Evolutionary conservation across 2,888 invertebrate species (phyloP), one percentile per base, ranked within the genome.

Genomic region (Orchestes rusci): DNA sequence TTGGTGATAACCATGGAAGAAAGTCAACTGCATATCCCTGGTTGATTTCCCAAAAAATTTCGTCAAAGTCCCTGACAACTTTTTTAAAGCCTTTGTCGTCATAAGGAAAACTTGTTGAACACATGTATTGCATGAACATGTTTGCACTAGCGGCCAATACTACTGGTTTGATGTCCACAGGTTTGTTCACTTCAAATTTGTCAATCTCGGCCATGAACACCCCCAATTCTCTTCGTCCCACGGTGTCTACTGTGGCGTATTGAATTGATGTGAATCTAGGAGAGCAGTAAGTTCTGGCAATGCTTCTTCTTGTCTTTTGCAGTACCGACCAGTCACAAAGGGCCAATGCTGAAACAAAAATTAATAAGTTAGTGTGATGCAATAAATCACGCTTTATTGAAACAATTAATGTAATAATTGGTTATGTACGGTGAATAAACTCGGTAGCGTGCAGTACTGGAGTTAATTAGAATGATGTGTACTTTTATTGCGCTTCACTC

Each of bases 11-110:
- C 82, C 85, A 88, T 0, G 91, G 91, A 16, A 92, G 60, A 59
- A 91, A 91, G 59, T 92, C 92, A 0, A 90, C 77, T 0, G 87
- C 84, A 63, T 88, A 89, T 0, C 89, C 89, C 58, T 88, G 87
- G 64, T 91, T 92, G 51, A 92, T 89, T 61, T 91, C 90, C 83
- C 86, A 89, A 70, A 92, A 92, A 38, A 92, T 88, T 56, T 85
- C 82, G 57, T 91, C 91, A 63, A 90, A 91, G 44, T 60, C 61
- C 16, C 79, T 70, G 0, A 87, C 84, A 4, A 83, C 73, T 43
- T 73, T 71, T 35, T 73, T 70, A 68, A 89, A 91, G 13, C 79
- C 79, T 0, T 58, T 43, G 53, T 90, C 85, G 10, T 79, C 73
- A 42, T 82, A 77, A 29, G 79, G 76, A 58, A 88, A 88, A 2